Conservation (phyloP, 2,797 vertebrate species). For the Clarias platycephalus region DNA sequence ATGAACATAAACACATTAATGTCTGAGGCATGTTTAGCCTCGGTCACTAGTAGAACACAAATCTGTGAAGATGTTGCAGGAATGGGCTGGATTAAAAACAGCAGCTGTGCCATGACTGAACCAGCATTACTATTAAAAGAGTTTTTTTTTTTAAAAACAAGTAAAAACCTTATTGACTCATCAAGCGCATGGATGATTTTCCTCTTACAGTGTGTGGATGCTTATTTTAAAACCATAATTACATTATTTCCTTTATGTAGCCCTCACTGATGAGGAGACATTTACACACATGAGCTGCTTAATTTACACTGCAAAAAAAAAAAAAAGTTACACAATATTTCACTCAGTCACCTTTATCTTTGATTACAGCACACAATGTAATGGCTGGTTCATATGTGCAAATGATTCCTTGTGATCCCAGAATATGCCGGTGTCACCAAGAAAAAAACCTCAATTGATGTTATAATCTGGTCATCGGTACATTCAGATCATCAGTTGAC, state of each 20-base stretch:
- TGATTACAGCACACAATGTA: too few relatives aligned
- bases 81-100: not conserved
- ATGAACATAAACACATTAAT: not conserved
- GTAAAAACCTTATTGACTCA: not conserved
- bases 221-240: constrained; percentile 3
- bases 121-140: not conserved
- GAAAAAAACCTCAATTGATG: too few relatives aligned
- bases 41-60: not conserved
- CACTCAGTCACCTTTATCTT: too few relatives aligned
- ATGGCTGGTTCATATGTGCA: too few relatives aligned
- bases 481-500: too few relatives aligned
- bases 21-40: not conserved
- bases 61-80: not conserved
- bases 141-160: too few relatives aligned
- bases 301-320: too few relatives aligned
- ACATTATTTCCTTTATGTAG: not conserved
- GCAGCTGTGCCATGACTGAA: too few relatives aligned
- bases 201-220: not conserved
- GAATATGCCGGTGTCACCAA: too few relatives aligned
- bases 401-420: too few relatives aligned
- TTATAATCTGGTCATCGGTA: too few relatives aligned
- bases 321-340: too few relatives aligned
- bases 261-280: not conserved
- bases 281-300: not conserved
- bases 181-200: not conserved